Percentiles rank a stretch among this genome's conserved stretches.
Conservation (phyloP, 2,113 vertebrate species). For the Tragelaphus buxtoni region DNA sequence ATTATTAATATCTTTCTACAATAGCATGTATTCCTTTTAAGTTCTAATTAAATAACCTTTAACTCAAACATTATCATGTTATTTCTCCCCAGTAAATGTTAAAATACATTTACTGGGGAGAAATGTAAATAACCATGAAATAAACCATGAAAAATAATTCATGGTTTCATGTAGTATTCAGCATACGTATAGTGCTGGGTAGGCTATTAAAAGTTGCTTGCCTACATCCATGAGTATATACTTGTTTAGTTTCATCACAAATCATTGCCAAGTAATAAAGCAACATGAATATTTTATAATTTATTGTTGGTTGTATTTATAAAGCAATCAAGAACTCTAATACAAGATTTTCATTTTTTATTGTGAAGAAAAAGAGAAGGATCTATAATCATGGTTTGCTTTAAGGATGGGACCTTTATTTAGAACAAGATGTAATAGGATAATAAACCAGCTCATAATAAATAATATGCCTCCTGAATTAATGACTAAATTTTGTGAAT, state of each 20-base stretch:
- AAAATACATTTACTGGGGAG: neutral
- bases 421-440: neutral
- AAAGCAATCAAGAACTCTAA: neutral
- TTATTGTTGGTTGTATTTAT: neutral
- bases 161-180: neutral
- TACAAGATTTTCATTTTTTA: neutral
- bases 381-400: neutral
- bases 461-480: neutral
- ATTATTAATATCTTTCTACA: neutral
- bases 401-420: neutral
- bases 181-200: neutral
- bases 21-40: neutral
- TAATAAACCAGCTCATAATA: neutral
- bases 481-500: conserved; percentile 8
- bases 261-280: conserved; percentile 12
- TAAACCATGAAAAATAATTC: neutral
- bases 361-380: neutral
- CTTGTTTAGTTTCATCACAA: neutral
- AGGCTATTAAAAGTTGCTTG: neutral
- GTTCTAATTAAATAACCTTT: conserved; percentile 6
- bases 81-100: neutral
- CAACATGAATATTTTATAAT: neutral
- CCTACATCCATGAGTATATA: neutral
- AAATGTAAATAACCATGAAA: too few relatives aligned
- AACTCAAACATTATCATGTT: neutral